Evolutionary conservation across 2,797 vertebrate genomes (phyloP).

Genomic region (Pelochelys cantorii): DNA sequence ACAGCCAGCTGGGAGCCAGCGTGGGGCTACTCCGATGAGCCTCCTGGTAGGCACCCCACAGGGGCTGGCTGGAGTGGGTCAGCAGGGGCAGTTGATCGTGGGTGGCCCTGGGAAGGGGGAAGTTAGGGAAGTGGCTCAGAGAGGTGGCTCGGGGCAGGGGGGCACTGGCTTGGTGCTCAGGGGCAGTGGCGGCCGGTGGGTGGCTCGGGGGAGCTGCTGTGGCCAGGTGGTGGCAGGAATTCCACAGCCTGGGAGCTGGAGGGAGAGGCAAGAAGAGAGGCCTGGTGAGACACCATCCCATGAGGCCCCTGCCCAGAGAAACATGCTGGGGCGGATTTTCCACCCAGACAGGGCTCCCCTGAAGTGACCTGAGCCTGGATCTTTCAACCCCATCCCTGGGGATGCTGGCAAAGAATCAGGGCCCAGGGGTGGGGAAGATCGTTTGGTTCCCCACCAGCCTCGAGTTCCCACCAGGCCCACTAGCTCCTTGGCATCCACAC

Average conservation of each 20-base stretch:
- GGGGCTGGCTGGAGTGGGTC: neutral
- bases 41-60: neutral
- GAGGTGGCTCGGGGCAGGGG: too few relatives aligned
- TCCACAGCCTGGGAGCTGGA: neutral
- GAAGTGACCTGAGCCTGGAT: neutral
- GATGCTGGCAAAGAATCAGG: neutral
- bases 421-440: neutral
- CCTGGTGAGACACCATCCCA: neutral
- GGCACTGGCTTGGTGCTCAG: neutral
- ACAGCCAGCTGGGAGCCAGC: neutral
- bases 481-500: neutral
- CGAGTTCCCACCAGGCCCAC: neutral
- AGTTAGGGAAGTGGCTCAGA: neutral
- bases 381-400: neutral
- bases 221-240: neutral
- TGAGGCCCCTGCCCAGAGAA: too few relatives aligned
- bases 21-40: neutral
- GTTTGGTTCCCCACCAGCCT: too few relatives aligned
- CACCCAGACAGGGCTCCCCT: neutral
- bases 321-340: neutral
- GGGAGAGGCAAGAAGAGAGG: neutral
- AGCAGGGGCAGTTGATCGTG: neutral
- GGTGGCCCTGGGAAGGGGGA: neutral
- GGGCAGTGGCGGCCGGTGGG: neutral
- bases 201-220: fast-evolving